Evolutionary conservation across 2,888 invertebrate species (phyloP), one percentile per base, ranked within the genome.

Genomic region (Trichacis sp.): DNA sequence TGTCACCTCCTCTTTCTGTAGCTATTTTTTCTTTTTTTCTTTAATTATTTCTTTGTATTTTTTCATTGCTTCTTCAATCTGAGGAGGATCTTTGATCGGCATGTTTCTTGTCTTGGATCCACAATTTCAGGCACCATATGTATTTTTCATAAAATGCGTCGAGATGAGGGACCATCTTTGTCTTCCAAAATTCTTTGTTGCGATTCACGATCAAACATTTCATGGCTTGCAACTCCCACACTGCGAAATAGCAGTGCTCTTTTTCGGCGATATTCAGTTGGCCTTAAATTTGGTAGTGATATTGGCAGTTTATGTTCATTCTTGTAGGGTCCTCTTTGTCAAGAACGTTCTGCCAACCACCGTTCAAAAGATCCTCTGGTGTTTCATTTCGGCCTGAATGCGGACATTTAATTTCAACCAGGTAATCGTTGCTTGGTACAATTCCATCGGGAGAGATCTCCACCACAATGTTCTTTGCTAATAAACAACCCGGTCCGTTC

Each of bases 211-310:
- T 4, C 12, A 52, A 12, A 18, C 12, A 24, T 8, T 8, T 30
- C 9, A 15, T 42, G n/a, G 40, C 20, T 12, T 12, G 12, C 8
- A 49, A 42, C 2, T 43, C 50, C 18, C 54, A 56, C 9, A 51
- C 14, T 3, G 29, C 30, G n/a, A 54, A 62, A 2, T 47, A n/a
- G 18, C 57, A 63, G 19, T 19, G 29, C 1, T 33, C 9, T 33
- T 50, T 4, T 19, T 9, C n/a, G 9, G 55, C 43, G 12, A 59
- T 59, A 42, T 68, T 30, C 29, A 64, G 33, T 29, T 65, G 56
- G 9, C 62, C 62, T 42, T 62, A 58, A 17, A 65, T 38, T 59
- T 62, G 64, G 46, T 65, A 65, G 48, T 59, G 62, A 49, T 65
- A 54, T 9, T 52, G 29, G 38, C 64, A 55, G 1, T 12, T 49